Evolutionary conservation across 2,888 invertebrate species (phyloP).

Genomic region (Lepidochrysops patricia): DNA sequence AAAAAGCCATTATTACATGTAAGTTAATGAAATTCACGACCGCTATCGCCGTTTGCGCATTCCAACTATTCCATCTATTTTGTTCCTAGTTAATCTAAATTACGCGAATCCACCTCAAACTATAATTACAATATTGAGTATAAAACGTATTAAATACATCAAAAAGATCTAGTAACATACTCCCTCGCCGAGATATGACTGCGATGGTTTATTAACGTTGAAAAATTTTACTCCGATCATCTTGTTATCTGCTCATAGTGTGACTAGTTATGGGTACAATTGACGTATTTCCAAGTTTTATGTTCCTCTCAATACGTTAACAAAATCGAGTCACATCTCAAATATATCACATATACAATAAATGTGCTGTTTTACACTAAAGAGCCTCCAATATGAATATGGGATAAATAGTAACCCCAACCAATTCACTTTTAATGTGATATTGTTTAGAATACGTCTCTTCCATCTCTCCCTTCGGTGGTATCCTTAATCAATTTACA

Average conservation of each 20-base stretch:
- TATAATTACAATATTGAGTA: constrained; percentile 64
- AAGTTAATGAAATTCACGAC: constrained; percentile 11
- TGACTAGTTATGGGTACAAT: constrained; percentile 10
- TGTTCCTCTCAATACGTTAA: not conserved
- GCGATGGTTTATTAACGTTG: not conserved
- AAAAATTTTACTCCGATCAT: not conserved
- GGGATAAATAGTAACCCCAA: not conserved
- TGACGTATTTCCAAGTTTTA: not conserved
- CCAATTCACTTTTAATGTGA: not conserved
- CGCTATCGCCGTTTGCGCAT: constrained; percentile 9
- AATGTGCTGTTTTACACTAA: constrained; percentile 26
- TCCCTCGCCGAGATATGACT: constrained; percentile 33
- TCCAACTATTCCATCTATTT: constrained; percentile 29
- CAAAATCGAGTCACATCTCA: constrained; percentile 42
- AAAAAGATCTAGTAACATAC: constrained; percentile 57
- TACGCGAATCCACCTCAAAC: constrained; percentile 40
- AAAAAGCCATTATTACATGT: constrained; percentile 13
- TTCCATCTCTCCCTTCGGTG: not conserved
- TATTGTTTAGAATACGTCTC: not conserved
- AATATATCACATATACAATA: constrained; percentile 44
- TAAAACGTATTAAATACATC: constrained; percentile 70
- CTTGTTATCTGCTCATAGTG: not conserved
- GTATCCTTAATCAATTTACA: not conserved
- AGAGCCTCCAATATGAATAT: constrained; percentile 11
- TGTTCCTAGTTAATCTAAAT: constrained; percentile 37